Conservation (phyloP, 2,797 vertebrate species). For the Crenichthys baileyi region DNA sequence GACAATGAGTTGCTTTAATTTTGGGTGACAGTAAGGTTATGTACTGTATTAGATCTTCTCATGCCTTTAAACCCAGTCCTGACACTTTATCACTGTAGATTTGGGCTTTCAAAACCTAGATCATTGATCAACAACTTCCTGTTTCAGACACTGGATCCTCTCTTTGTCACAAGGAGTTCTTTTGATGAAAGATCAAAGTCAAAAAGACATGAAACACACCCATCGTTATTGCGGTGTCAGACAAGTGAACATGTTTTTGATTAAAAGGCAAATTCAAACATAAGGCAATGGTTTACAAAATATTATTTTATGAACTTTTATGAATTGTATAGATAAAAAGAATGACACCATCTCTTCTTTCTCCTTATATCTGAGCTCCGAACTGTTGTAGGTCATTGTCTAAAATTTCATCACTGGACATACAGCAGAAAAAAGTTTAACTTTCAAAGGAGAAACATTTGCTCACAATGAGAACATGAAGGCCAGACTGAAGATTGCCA, state of each 20-base stretch:
- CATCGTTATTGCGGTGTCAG: constrained; percentile 5
- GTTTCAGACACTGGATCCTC: neutral
- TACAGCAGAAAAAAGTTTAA: neutral
- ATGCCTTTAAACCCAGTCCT: neutral
- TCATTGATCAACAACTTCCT: constrained; percentile 22
- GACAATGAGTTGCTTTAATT: neutral
- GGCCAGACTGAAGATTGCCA: neutral
- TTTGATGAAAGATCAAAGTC: constrained; percentile 22
- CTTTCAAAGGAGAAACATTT: neutral
- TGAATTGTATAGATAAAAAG: constrained; percentile 43
- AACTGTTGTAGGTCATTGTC: neutral
- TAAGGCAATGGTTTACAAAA: constrained; percentile 18
- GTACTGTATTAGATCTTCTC: no score
- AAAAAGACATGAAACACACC: constrained; percentile 9
- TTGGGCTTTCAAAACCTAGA: constrained; percentile 14
- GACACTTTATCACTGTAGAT: constrained; percentile 6
- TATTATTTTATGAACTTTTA: constrained; percentile 21
- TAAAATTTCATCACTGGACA: neutral
- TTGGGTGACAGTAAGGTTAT: neutral
- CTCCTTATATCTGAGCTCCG: no score
- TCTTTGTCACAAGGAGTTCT: constrained; percentile 4
- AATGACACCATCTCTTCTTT: no score
- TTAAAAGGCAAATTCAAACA: constrained; percentile 32
- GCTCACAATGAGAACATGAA: neutral
- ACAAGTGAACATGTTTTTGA: constrained; percentile 32